These are phyloP conservation scores for Gasterosteus aculeatus DNA, from an alignment of 2,113 vertebrate genomes.

Conservation along the genomic window DNA sequence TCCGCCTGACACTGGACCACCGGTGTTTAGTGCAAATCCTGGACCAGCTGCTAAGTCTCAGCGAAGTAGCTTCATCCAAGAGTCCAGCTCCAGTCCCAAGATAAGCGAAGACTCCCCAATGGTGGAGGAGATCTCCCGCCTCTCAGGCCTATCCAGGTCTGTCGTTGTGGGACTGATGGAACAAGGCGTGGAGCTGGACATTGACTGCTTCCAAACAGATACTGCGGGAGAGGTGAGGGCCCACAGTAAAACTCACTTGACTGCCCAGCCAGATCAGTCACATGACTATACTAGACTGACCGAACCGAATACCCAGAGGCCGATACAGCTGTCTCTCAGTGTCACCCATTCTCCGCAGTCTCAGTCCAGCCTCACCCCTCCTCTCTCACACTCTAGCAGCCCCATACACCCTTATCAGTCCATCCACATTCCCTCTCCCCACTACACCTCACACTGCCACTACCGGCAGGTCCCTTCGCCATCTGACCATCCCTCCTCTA, in stretches of 20 bases:
- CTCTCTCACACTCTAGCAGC: slow-evolving; percentile 73
- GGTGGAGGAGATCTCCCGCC: slow-evolving; percentile 82
- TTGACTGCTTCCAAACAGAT: slow-evolving; percentile 80
- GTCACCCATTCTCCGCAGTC: slow-evolving; percentile 78
- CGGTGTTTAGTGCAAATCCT: slow-evolving; percentile 37
- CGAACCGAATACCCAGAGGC: slow-evolving; percentile 69
- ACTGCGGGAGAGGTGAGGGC: slow-evolving; percentile 57
- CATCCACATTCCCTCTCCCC: slow-evolving; percentile 60
- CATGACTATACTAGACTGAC: slow-evolving; percentile 54
- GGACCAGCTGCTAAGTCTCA: slow-evolving; percentile 71
- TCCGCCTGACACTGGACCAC: slow-evolving; percentile 51
- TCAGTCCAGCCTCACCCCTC: slow-evolving; percentile 72
- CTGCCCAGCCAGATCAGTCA: slow-evolving; percentile 54
- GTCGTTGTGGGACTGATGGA: slow-evolving; percentile 85
- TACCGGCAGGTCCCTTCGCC: slow-evolving; percentile 67
- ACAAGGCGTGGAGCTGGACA: slow-evolving; percentile 83
- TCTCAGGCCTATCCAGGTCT: slow-evolving; percentile 80
- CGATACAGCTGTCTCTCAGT: slow-evolving; percentile 77
- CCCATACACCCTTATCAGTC: slow-evolving; percentile 76
- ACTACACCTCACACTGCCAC: slow-evolving; percentile 69
- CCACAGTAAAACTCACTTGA: slow-evolving; percentile 62
- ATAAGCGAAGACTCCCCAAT: slow-evolving; percentile 77
- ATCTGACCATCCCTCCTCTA: slow-evolving; percentile 76
- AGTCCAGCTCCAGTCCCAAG: slow-evolving; percentile 67
- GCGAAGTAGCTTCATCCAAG: slow-evolving; percentile 71